These are phyloP conservation scores for Himalopsyche kuldschensis DNA, from an alignment of 2,888 invertebrate genomes.

Conservation along the genomic window DNA sequence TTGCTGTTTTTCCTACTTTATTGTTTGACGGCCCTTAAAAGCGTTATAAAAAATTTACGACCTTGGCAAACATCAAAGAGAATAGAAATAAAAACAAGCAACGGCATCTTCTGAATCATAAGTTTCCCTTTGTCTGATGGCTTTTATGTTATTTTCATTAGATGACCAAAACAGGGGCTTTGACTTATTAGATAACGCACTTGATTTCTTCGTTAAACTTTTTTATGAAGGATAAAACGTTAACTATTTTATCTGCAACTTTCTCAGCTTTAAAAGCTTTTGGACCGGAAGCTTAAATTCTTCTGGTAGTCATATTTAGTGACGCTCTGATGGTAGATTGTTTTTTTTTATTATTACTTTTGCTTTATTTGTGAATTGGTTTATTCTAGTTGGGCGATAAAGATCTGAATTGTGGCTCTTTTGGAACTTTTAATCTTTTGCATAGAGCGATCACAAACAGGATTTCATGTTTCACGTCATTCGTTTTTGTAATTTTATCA, in stretches of 20 bases:
- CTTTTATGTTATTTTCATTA: constrained; percentile 8
- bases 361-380: too few relatives aligned
- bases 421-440: too few relatives aligned
- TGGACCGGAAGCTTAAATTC: not conserved
- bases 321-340: constrained; percentile 3
- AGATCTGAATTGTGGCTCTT: not conserved
- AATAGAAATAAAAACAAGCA: constrained; percentile 39
- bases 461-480: too few relatives aligned
- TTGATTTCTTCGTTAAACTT: not conserved
- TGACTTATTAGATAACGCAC: not conserved
- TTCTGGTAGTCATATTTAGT: constrained; percentile 1
- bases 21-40: constrained; percentile 30
- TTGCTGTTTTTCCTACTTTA: constrained; percentile 22
- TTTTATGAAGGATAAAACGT: not conserved
- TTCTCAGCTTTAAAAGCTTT: not conserved
- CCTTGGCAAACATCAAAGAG: constrained; percentile 21
- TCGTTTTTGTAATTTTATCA: too few relatives aligned
- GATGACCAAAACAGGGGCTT: not conserved
- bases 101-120: constrained; percentile 52
- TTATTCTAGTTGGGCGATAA: too few relatives aligned
- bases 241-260: not conserved
- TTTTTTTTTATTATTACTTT: not conserved
- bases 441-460: not conserved
- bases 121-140: constrained; percentile 39
- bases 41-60: constrained; percentile 32